These are phyloP conservation scores for Drosophila chauvacae DNA, from an alignment of 1,140 invertebrate species.

Conservation along the genomic window DNA sequence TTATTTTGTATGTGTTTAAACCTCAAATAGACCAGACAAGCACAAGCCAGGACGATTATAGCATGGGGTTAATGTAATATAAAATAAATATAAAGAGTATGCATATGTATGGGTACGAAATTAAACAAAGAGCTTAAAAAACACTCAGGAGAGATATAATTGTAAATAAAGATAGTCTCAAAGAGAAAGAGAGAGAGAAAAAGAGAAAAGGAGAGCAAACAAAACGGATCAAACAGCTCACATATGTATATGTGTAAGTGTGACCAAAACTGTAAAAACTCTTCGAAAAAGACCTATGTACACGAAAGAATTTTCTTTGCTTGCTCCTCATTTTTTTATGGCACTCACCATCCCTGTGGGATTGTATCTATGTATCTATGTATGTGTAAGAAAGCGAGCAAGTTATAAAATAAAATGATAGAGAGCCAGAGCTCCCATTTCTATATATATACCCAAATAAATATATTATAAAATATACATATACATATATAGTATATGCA, in stretches of 20 bases:
- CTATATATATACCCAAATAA: neutral
- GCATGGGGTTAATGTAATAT: conserved; percentile 30
- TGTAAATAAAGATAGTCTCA: neutral
- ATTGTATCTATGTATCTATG: conserved; percentile 1
- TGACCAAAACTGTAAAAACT: conserved; percentile 4
- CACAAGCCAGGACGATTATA: conserved; percentile 37
- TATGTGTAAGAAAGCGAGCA: conserved; percentile 9
- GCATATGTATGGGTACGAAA: conserved; percentile 13
- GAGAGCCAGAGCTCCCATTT: conserved; percentile 5
- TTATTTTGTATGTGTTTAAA: conserved; percentile 47
- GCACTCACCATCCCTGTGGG: neutral
- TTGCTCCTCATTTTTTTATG: neutral
- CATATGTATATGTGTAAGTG: neutral
- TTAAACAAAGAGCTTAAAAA: neutral
- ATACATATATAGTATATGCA: conserved; percentile 27
- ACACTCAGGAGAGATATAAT: neutral
- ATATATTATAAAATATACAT: neutral
- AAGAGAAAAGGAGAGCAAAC: neutral
- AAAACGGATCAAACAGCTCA: conserved; percentile 1
- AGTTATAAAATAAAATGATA: conserved; percentile 16
- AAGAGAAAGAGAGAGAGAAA: neutral
- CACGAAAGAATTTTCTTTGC: neutral
- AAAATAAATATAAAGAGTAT: conserved; percentile 20
- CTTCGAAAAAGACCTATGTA: neutral
- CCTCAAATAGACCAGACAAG: conserved; percentile 41